phyloP scores from a whole-genome alignment of 2,888 invertebrate species.

The Platycheirus rosarum region DNA sequence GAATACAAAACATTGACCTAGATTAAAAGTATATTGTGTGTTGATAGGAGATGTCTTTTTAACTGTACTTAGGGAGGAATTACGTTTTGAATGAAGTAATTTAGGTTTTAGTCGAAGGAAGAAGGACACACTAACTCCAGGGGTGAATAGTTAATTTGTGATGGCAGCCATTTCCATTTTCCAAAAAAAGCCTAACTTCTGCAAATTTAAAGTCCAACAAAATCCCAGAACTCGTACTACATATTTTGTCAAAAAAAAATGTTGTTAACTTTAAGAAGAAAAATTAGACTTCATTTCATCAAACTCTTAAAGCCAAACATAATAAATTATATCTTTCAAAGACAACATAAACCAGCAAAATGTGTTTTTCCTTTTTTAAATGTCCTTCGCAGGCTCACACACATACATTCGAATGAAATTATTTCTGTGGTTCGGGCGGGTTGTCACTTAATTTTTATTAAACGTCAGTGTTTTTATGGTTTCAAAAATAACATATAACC shows the following conservation, averaged over 20 bases:
- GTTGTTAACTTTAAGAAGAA: too few species aligned
- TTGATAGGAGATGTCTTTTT: background rate
- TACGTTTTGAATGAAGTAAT: too few species aligned
- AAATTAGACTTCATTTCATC: too few species aligned
- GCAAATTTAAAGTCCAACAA: too few species aligned
- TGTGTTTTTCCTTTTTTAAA: background rate
- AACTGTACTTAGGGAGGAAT: too few species aligned
- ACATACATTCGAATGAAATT: slow-evolving; percentile 27
- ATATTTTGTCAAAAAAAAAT: too few species aligned
- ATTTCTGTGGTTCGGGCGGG: background rate
- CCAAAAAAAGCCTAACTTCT: too few species aligned
- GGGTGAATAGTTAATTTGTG: too few species aligned
- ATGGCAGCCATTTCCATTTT: too few species aligned
- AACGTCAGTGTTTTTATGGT: slow-evolving; percentile 30
- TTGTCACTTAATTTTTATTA: slow-evolving; percentile 10
- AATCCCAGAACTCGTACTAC: too few species aligned
- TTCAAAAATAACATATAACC: slow-evolving; percentile 28
- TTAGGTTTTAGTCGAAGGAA: too few species aligned
- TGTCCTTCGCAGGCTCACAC: background rate
- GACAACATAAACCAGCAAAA: slow-evolving; percentile 9
- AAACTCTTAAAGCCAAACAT: background rate
- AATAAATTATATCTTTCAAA: slow-evolving; percentile 19
- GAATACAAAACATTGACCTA: background rate
- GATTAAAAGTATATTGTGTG: background rate
- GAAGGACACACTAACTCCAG: too few species aligned